A percentile compares a stretch with the other conserved stretches of the same genome.
Conservation (phyloP, 2,797 vertebrate species). For the Tinamus major region DNA sequence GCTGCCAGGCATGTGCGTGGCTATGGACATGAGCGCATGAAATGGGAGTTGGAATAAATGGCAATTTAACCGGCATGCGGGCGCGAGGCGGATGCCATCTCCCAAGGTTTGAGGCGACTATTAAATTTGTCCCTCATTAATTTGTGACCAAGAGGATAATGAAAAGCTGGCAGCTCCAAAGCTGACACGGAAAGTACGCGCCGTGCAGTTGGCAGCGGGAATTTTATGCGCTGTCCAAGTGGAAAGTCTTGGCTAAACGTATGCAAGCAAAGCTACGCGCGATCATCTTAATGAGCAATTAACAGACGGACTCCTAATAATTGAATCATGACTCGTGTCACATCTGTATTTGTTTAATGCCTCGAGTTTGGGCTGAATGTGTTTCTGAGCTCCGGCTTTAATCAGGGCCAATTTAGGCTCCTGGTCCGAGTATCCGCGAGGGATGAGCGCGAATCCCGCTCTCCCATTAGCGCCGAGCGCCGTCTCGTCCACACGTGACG, state of each 20-base stretch:
- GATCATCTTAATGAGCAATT: conserved; percentile 59
- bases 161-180: conserved; percentile 27
- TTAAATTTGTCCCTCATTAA: conserved; percentile 70
- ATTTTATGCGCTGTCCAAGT: conserved; percentile 62
- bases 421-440: conserved; percentile 44
- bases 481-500: too few relatives aligned
- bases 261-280: conserved; percentile 23
- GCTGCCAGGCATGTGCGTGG: neutral
- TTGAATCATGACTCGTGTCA: conserved; percentile 40
- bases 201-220: neutral
- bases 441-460: conserved; percentile 52
- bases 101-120: conserved; percentile 51
- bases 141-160: conserved; percentile 59
- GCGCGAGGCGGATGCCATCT: conserved; percentile 28
- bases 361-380: neutral
- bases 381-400: conserved; percentile 1
- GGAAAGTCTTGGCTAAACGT: conserved; percentile 51
- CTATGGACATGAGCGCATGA: conserved; percentile 41
- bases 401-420: conserved; percentile 35
- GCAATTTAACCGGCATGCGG: conserved; percentile 15
- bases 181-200: conserved; percentile 31
- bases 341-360: conserved; percentile 59
- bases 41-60: conserved; percentile 52
- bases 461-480: conserved; percentile 27
- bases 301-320: conserved; percentile 57